Base-by-base conservation (phyloP, 2,888 invertebrate species). In the Mesopsocus fuscifrons region DNA sequence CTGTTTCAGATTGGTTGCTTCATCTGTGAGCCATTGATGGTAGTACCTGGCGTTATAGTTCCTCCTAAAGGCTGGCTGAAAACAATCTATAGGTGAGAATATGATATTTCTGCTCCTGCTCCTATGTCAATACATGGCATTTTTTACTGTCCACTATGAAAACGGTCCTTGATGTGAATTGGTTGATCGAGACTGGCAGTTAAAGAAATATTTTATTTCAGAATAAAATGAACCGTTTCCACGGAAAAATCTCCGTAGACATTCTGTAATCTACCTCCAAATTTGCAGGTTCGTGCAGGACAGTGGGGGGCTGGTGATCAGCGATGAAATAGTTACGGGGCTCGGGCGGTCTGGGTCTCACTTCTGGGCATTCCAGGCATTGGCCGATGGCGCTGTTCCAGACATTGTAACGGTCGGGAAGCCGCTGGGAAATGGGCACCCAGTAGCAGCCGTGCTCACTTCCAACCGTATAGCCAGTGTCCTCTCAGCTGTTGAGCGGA, bases 321-420 rank as follows among this genome's bases (percentile, higher is more conserved):
- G 66, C 18, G 72, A 72, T 56, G 72, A 72, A 54, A 66, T 68
- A 2, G 69, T 70, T 52, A 68, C 68, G 31, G 71, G 71, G 2
- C 64, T 72, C 53, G 71, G 70, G 1, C 53, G 72, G 46, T 59
- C 63, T 23, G 72, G 71, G 8, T 59, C 59, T 5, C 60, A 68
- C 49, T 69, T 62, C 54, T 72, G 72, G 71, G 68, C 68, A 21
- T 72, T 71, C 55, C 57, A 57, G 49, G 51, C 55, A 8, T 26
- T 26, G 26, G 26, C 26, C 11, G 66, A 67, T 54, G 64, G 56
- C 44, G 65, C 66, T 3, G 46, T 58, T 20, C 71, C 71, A 9
- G 71, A 71, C 54, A 69, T 71, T 41, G 61, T 67, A 57, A 56
- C 55, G 43, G 46, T 51, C 22, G 55, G 57, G 18, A 53, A 54